Percentiles rank a stretch among this genome's conserved stretches.
phyloP scores from a whole-genome alignment of 2,113 vertebrate species.

The Dromas ardeola region DNA sequence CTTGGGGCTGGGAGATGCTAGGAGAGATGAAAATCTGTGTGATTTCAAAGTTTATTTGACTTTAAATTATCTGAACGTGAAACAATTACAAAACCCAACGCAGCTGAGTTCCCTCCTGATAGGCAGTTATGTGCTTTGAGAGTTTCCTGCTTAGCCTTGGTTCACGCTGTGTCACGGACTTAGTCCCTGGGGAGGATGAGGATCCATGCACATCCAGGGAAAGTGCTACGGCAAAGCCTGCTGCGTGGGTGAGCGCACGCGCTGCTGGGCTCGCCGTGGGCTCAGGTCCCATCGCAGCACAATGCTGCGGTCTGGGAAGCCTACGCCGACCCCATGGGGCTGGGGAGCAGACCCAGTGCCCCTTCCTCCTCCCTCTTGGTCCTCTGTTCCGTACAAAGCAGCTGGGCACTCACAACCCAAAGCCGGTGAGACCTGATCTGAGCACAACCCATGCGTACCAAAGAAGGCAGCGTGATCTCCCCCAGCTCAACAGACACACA shows the following conservation, averaged over 20 bases:
- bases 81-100: not conserved
- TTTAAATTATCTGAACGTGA: not conserved
- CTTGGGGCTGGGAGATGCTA: not conserved
- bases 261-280: not conserved
- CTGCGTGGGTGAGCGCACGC: not conserved
- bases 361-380: not conserved
- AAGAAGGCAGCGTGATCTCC: rapidly evolving
- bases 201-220: not conserved
- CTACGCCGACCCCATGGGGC: not conserved
- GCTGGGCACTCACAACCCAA: not conserved
- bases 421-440: not conserved
- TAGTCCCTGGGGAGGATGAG: not conserved
- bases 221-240: too few relatives aligned
- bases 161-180: too few relatives aligned
- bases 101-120: not conserved
- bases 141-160: not conserved
- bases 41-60: not conserved
- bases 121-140: not conserved
- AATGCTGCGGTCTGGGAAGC: not conserved
- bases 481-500: not conserved
- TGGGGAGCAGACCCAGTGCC: not conserved
- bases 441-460: not conserved
- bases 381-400: not conserved
- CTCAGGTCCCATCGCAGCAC: not conserved
- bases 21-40: not conserved